Base-by-base conservation (phyloP, 2,797 vertebrate species). In the Tragopan temminckii region DNA sequence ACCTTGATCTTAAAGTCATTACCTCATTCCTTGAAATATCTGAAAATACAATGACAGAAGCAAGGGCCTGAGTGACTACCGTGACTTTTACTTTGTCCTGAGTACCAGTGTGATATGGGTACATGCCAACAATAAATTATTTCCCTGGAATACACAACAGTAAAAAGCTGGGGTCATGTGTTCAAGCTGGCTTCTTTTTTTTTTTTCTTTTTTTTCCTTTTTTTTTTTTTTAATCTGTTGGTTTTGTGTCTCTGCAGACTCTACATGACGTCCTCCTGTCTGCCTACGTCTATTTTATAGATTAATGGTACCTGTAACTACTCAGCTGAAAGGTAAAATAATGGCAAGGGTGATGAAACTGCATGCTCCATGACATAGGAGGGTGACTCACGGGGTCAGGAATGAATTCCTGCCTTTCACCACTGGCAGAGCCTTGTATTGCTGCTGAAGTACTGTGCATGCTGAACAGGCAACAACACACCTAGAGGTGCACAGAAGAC, bases 1-100 rank as follows among this genome's bases (percentile, higher is more conserved):
- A 92, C 97, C 97, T 98, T 97, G 97, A 97, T 97, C 97, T 96
- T 96, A 57, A 97, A 97, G 94, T 96, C 97, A 97, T 97, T 97
- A 97, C 95, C 97, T 97, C 96, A 96, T 97, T 98, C 94, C 85
- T 95, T 96, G 93, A 97, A 98, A 97, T 97, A 97, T 96, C 94
- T 97, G 97, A 96, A 96, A 97, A 97, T 87, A 95, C 95, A 97
- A 84, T 95, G 96, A 97, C 95, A 96, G 94, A 94, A 95, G 85
- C 87, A 91, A 94, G 96, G 97, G 94, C 97, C 95, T 94, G 95
- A 97, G 92, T 96, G 95, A 97, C 96, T 95, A 95, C 92, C n/a
- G 31, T 96, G 95, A 95, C 94, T 97, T 97, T 93, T 96, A 89
- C 85, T 91, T 84, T 85, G 84, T 93, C 90, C 93, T 95, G 94